These are phyloP conservation scores for Crotalus horridus DNA, from an alignment of 2,113 vertebrate genomes.

Conservation along the genomic window DNA sequence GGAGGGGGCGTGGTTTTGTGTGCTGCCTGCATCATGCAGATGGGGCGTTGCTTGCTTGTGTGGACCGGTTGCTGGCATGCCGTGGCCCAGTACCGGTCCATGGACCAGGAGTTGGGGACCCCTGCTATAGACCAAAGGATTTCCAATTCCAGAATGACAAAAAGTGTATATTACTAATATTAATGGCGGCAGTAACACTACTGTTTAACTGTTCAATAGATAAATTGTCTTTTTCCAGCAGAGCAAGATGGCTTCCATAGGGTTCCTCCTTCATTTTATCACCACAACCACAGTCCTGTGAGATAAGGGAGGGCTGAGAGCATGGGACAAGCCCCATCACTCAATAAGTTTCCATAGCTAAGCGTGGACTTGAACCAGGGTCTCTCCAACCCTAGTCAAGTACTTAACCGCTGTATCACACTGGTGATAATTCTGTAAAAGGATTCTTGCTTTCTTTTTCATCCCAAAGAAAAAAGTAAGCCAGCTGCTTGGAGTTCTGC, in stretches of 20 bases:
- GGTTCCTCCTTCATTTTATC: background rate
- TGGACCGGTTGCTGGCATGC: no score
- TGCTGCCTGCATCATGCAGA: no score
- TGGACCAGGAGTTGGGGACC: no score
- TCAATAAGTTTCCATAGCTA: background rate
- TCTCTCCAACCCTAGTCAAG: background rate
- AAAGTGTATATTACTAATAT: background rate
- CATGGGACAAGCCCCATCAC: background rate
- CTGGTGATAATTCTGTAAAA: background rate
- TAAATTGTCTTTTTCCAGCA: background rate
- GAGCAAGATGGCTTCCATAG: background rate
- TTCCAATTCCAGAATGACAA: background rate
- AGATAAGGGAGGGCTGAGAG: background rate
- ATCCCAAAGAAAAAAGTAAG: background rate
- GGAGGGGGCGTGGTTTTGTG: no score
- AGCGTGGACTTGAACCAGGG: background rate
- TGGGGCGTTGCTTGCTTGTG: no score
- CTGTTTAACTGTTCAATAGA: background rate
- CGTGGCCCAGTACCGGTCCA: no score
- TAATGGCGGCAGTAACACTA: background rate
- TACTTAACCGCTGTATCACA: background rate
- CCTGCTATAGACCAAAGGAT: background rate
- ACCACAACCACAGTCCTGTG: background rate
- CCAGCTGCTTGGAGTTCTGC: background rate
- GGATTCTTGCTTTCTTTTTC: background rate